These are phyloP conservation scores for Hippasteria phrygiana DNA, from an alignment of 53 echinoderm and acorn worm species.

Conservation along the genomic window DNA sequence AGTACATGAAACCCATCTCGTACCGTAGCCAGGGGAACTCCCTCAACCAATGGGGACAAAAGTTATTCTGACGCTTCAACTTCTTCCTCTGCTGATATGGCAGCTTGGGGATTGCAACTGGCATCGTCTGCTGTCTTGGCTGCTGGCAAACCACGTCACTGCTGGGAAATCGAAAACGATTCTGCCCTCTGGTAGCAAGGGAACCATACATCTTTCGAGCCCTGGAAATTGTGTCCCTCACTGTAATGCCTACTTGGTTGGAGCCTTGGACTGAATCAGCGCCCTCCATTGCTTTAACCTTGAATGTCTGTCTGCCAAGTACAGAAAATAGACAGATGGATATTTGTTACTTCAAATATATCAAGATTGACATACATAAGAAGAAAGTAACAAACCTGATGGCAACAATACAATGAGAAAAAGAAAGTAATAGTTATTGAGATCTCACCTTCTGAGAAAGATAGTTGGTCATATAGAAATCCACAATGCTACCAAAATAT, in stretches of 20 bases:
- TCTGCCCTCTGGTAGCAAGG: not conserved
- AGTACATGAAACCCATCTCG: not conserved
- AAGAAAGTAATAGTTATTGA: not conserved
- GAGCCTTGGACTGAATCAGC: not conserved
- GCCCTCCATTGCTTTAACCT: not conserved
- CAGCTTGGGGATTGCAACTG: not conserved
- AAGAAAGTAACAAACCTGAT: not conserved
- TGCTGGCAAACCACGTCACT: not conserved
- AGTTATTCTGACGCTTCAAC: not conserved
- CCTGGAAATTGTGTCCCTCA: not conserved
- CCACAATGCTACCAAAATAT: too few species aligned
- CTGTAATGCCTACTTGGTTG: not conserved
- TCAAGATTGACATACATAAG: not conserved
- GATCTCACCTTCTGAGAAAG: not conserved
- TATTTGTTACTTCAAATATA: not conserved
- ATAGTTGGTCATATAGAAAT: not conserved
- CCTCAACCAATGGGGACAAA: not conserved
- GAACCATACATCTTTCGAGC: not conserved
- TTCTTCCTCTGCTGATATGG: not conserved
- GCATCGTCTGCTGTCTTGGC: not conserved
- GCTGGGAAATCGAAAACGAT: not conserved
- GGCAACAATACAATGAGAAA: not conserved
- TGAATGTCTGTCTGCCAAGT: slow-evolving; percentile 21
- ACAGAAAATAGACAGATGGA: not conserved
- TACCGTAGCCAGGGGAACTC: slow-evolving; percentile 3